Base-by-base conservation (phyloP, 1,140 invertebrate genomes). In the Drosophila ercepeae region DNA sequence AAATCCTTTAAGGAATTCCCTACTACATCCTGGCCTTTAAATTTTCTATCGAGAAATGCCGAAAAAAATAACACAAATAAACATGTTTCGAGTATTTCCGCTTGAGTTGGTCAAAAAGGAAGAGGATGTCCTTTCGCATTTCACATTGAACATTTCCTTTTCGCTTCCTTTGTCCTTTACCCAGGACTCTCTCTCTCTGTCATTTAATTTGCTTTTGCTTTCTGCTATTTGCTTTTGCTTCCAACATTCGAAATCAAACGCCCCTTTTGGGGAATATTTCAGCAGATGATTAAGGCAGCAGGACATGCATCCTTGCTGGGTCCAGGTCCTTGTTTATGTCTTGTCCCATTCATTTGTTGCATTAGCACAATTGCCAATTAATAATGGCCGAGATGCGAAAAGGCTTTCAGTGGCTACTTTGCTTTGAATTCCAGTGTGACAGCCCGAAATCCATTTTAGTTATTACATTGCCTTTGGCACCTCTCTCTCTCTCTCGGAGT, bases 361-460 rank as follows among this genome's bases (percentile, higher is more conserved):
- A 71, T 71, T 70, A 69, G 18, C 51, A 51, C 57, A 63, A 83
- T 77, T 48, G 68, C 55, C 79, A 81, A 83, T 81, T 81, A 81
- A 81, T 81, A 82, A 72, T 54, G 60, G 18, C 49, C 53, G 29
- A 36, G 41, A 18, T n/a, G n/a, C n/a, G n/a, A n/a, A n/a, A n/a
- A 55, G 27, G 21, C 18, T 23, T 14, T 19, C 29, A 18, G 36
- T 53, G 71, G 71, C 57, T 54, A 65, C 65, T 75, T 75, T 51
- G 53, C 32, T 53, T 49, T 23, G 41, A 44, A 16, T 45, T 25
- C 42, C 42, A 18, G 16, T 41, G 39, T 70, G 76, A 75, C 77
- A 81, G 54, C 41, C 63, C 63, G 18, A 58, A 81, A 55, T 57
- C 58, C 65, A 71, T 71, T 64, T 61, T 18, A 45, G 50, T 63